These are phyloP conservation scores for Oopsacas minuta DNA, from an alignment of 37 sponge, comb jelly and placozoan genomes.

Conservation along the genomic window DNA sequence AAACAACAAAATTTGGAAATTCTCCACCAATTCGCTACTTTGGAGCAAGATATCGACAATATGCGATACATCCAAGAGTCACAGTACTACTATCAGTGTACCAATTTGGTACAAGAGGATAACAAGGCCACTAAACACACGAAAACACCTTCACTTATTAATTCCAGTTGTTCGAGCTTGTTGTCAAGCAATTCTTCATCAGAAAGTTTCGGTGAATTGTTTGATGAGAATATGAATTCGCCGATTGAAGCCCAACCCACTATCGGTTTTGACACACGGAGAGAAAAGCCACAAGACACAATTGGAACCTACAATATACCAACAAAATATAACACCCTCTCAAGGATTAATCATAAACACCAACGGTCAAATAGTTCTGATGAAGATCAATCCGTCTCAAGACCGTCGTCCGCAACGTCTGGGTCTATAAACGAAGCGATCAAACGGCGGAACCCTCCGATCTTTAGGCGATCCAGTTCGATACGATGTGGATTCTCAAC, in stretches of 20 bases:
- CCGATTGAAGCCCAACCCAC: neutral
- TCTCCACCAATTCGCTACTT: neutral
- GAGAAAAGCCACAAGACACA: neutral
- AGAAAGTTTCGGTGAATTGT: neutral
- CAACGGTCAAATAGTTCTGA: neutral
- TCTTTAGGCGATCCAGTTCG: neutral
- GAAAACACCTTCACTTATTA: neutral
- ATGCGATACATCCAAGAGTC: neutral
- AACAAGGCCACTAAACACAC: neutral
- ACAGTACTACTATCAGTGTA: neutral
- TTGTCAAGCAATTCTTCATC: neutral
- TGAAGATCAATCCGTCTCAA: neutral
- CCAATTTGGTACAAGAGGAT: neutral
- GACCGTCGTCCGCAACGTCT: neutral
- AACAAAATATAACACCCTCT: neutral
- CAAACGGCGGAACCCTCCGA: neutral
- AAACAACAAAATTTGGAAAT: neutral
- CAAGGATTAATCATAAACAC: neutral
- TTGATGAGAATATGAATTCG: neutral
- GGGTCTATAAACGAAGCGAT: neutral
- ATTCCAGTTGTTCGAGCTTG: neutral
- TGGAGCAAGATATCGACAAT: neutral
- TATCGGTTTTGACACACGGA: neutral
- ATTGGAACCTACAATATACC: neutral
- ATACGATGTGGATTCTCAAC: slow-evolving; percentile 7